A percentile compares a stretch with the other conserved stretches of the same genome.
phyloP scores from a whole-genome alignment of 2,113 vertebrate species.

The Atherinomorus stipes region DNA sequence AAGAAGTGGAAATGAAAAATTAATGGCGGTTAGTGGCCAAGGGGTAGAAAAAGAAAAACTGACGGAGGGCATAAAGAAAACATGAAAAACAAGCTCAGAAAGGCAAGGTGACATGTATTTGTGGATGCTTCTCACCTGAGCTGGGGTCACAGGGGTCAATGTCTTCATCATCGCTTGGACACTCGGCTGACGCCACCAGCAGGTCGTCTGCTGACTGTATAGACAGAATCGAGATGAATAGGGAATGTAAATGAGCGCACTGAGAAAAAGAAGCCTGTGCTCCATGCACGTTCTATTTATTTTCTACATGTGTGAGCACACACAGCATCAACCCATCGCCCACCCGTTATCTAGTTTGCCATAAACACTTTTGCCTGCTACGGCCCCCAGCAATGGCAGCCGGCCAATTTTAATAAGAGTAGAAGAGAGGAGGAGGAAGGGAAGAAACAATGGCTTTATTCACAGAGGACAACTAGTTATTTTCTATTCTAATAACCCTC shows the following conservation, averaged over 20 bases:
- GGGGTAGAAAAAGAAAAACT: neutral
- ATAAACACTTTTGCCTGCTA: constrained; percentile 48
- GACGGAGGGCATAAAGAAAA: neutral
- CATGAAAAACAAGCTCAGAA: neutral
- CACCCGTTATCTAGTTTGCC: constrained; percentile 45
- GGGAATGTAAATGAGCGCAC: neutral
- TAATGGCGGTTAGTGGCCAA: constrained; percentile 39
- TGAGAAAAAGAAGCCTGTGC: neutral
- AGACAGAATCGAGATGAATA: constrained; percentile 20
- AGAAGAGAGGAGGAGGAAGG: constrained; percentile 41
- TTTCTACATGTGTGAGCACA: constrained; percentile 50
- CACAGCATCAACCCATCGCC: constrained; percentile 41
- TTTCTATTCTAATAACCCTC: constrained; percentile 24
- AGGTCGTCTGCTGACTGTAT: constrained; percentile 91
- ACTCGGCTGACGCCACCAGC: constrained; percentile 95
- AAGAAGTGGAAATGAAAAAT: constrained; percentile 67
- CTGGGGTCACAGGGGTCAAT: constrained; percentile 97
- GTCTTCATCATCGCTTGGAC: constrained; percentile 95
- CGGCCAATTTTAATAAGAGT: constrained; percentile 35
- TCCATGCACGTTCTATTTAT: constrained; percentile 53
- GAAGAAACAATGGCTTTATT: constrained; percentile 41
- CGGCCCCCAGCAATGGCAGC: constrained; percentile 50
- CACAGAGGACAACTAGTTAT: constrained; percentile 48
- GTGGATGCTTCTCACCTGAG: constrained; percentile 88
- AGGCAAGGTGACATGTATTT: neutral